A percentile compares a stretch with the other conserved stretches of the same genome.
phyloP scores from a whole-genome alignment of 2,888 invertebrate species.

The Phalera bucephala region DNA sequence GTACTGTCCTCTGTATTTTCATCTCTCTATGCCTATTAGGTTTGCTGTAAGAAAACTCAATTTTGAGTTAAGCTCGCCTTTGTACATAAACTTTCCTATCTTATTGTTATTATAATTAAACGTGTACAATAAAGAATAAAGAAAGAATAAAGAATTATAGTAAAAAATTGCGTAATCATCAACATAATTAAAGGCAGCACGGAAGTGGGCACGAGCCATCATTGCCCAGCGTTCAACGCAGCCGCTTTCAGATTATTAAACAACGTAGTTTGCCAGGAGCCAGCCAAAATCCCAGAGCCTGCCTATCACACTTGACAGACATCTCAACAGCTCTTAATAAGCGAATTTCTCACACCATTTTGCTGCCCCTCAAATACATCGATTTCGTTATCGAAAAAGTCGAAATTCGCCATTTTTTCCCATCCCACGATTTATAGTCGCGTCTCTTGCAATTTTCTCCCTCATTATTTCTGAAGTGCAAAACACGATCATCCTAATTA shows the following conservation, averaged over 20 bases:
- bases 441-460: slow-evolving; percentile 31
- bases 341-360: slow-evolving; percentile 47
- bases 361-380: slow-evolving; percentile 31
- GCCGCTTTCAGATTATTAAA: slow-evolving; percentile 36
- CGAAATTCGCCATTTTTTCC: slow-evolving; percentile 30
- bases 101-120: too few relatives aligned
- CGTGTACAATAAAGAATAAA: too few relatives aligned
- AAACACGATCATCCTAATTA: slow-evolving; percentile 42
- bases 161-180: slow-evolving; percentile 12
- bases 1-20: too few relatives aligned
- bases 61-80: too few relatives aligned
- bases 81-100: too few relatives aligned
- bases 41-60: too few relatives aligned
- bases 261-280: slow-evolving; percentile 11
- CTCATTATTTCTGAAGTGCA: slow-evolving; percentile 36
- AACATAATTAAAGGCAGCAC: slow-evolving; percentile 26
- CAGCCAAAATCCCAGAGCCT: slow-evolving; percentile 11
- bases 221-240: slow-evolving; percentile 20
- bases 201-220: slow-evolving; percentile 29
- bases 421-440: slow-evolving; percentile 33
- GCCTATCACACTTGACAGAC: slow-evolving; percentile 45
- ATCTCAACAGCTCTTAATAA: slow-evolving; percentile 49
- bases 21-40: too few relatives aligned
- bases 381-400: slow-evolving; percentile 31
- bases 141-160: slow-evolving; percentile 5